These are phyloP conservation scores for Heliconius cydno DNA, from an alignment of 2,888 invertebrate genomes.

Conservation along the genomic window DNA sequence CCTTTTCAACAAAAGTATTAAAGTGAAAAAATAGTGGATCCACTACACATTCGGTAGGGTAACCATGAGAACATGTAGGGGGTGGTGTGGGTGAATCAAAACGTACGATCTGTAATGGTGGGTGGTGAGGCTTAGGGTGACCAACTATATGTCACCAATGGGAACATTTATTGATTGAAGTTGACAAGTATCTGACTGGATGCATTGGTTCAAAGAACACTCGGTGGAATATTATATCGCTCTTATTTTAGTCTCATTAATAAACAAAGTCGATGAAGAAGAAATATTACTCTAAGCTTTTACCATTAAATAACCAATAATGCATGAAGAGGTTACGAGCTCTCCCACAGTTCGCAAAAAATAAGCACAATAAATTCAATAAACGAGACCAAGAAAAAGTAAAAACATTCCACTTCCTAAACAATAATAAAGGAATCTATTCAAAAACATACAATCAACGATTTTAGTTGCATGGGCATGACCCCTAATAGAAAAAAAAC, in stretches of 20 bases:
- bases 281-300: too few relatives aligned
- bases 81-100: constrained; percentile 57
- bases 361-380: not conserved
- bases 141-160: not conserved
- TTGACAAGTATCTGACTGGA: too few relatives aligned
- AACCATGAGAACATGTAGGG: constrained; percentile 52
- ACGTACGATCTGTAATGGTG: constrained; percentile 50
- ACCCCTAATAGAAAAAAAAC: constrained; percentile 49
- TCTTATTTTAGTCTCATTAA: too few relatives aligned
- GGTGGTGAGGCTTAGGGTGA: constrained; percentile 21
- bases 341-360: not conserved
- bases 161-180: too few relatives aligned
- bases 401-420: not conserved
- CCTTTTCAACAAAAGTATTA: constrained; percentile 18
- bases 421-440: constrained; percentile 22
- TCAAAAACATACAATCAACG: not conserved
- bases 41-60: constrained; percentile 50
- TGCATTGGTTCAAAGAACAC: too few relatives aligned
- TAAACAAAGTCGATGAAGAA: too few relatives aligned
- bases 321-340: too few relatives aligned
- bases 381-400: not conserved
- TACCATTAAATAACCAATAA: too few relatives aligned
- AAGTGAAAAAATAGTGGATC: constrained; percentile 12
- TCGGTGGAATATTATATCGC: too few relatives aligned
- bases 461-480: constrained; percentile 16